Base-by-base conservation (phyloP, 2,888 invertebrate species). In the Troglohyphantes excavatus region DNA sequence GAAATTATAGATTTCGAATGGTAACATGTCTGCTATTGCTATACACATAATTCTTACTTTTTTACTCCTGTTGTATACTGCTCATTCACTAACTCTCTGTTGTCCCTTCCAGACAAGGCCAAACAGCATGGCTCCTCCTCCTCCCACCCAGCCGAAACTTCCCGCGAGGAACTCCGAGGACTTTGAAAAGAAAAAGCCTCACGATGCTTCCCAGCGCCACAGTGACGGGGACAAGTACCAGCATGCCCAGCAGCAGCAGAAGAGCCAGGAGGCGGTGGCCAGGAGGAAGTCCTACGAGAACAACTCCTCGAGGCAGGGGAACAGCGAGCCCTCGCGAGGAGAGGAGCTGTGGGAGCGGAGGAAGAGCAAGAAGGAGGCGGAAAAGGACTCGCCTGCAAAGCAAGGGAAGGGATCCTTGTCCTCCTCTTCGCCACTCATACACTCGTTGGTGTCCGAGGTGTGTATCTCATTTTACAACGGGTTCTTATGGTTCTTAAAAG, bases 371-470 rank as follows among this genome's bases (percentile, higher is more conserved):
- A 29, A 29, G 29, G 26, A 68, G 29, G 72, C 17, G 29, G 91
- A 91, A 13, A 84, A 84, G 39, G 81, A 85, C 13, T 82, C 89
- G 27, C 82, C 82, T 19, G 27, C 53, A 19, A 84, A 83, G 26
- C 76, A 81, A 92, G 93, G 90, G 93, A 93, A 92, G 93, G 93
- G 61, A 92, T 94, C 92, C 93, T 92, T 85, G 61, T 73, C 91
- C 39, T 91, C 91, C 23, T 76, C 91, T 43, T 90, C 91, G 29
- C 76, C 92, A 67, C 92, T 92, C 86, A 91, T 93, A 39, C 91
- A 92, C 23, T 93, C 93, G 21, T 92, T 93, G 76, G 91, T 93
- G 79, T 92, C 92, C 75, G 93, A 93, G 92, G 93, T 93, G 91
- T 73, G 23, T 13, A 5, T 21, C 0, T 63, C n/a, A 2, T 0